Evolutionary conservation across 92 coral and sea anemone genomes (phyloP).

Genomic region (Phenganax subtilis): DNA sequence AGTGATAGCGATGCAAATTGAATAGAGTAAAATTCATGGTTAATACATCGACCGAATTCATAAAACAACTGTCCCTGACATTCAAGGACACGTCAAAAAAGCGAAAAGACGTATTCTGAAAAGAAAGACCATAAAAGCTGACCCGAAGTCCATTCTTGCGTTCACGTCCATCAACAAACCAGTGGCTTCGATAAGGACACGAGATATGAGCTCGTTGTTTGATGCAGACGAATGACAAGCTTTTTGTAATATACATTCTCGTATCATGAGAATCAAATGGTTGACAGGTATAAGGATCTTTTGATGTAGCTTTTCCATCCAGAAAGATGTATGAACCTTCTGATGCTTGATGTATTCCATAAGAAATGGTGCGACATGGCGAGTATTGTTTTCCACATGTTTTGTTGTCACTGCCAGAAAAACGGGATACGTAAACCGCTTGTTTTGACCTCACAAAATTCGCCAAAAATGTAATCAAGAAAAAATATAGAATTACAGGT

Average conservation of each 20-base stretch:
- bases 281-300: background rate
- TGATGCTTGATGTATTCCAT: background rate
- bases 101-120: no score
- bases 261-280: background rate
- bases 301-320: background rate
- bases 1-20: background rate
- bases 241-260: background rate
- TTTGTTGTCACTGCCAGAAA: background rate
- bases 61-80: background rate
- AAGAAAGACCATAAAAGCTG: no score
- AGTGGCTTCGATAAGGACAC: no score
- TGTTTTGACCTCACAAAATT: no score
- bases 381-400: background rate
- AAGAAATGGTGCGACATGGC: background rate
- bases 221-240: background rate
- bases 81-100: no score
- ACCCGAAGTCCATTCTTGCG: no score
- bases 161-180: no score
- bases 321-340: background rate
- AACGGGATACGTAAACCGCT: background rate
- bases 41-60: background rate
- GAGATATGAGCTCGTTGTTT: no score
- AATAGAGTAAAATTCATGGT: conserved; percentile 20
- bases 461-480: no score
- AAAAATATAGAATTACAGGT: no score